Evolutionary conservation across 2,797 vertebrate species (phyloP), one percentile per base, ranked within the genome.

Genomic region (Gymnocypris eckloni): DNA sequence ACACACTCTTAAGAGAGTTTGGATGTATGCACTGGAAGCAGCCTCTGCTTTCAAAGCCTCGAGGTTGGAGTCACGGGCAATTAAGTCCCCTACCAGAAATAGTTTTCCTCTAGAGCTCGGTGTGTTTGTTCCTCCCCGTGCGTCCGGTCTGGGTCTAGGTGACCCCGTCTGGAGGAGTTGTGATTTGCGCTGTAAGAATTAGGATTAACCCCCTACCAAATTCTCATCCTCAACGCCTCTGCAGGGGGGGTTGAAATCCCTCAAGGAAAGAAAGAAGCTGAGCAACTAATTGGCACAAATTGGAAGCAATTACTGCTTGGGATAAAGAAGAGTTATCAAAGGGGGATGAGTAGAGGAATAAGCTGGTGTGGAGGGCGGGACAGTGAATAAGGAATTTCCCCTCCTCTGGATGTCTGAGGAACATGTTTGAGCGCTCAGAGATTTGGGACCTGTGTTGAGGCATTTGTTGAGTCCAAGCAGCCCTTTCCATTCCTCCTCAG

Each of bases 241-340:
- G 76, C 90, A 87, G 93, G 95, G 94, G 94, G 91, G 92, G 90
- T 92, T 89, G 66, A 90, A 92, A 93, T 94, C 92, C 91, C 88
- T 33, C 89, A 87, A 91, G 92, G 92, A 94, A 92, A 92, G 91
- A 91, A 92, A 94, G 92, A 93, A 92, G 92, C 90, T 85, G 89
- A 87, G 82, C 80, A 89, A 91, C 93, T 95, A 95, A 96, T 95
- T 95, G 94, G 93, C 92, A 93, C 93, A 95, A 95, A 95, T 95
- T 90, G 94, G 93, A 91, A 93, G 93, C 93, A 95, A 95, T 95
- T 94, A 95, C 94, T 89, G 93, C 87, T 89, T 87, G 91, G 92
- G 88, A 91, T 83, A 91, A 92, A 93, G 92, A 92, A 93, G 92
- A 92, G 91, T 88, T 85, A 87, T 88, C 87, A 80, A 80, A 82